These are phyloP conservation scores for Aeoliscus strigatus DNA, from an alignment of 2,797 vertebrate genomes.

Conservation along the genomic window DNA sequence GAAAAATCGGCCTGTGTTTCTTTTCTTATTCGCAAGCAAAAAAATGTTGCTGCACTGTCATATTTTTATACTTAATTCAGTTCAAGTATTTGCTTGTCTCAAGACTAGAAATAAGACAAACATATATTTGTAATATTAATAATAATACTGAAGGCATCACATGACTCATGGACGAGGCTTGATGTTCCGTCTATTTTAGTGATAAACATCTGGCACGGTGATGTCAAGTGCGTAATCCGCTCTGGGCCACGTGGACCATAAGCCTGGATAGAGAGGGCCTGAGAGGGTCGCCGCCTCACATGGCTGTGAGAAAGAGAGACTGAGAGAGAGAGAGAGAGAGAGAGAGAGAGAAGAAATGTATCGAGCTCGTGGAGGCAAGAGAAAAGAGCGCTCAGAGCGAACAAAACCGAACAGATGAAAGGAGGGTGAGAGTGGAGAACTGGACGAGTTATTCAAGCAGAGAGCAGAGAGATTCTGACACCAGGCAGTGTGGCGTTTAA, in stretches of 20 bases:
- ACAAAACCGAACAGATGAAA: conserved; percentile 45
- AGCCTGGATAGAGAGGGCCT: conserved; percentile 65
- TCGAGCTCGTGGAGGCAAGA: conserved; percentile 17
- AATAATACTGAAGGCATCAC: too few species aligned
- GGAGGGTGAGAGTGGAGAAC: conserved; percentile 30
- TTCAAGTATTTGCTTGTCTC: too few species aligned
- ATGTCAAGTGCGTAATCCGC: conserved; percentile 75
- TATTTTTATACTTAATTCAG: too few species aligned
- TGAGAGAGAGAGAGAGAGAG: background rate
- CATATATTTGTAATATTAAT: too few species aligned
- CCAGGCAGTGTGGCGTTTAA: too few species aligned
- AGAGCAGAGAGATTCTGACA: too few species aligned
- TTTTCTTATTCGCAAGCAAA: too few species aligned
- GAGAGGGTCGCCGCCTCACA: conserved; percentile 56
- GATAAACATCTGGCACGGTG: conserved; percentile 71
- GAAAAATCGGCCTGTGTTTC: too few species aligned
- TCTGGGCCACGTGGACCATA: conserved; percentile 67
- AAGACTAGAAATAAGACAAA: too few species aligned
- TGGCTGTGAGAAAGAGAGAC: conserved; percentile 30
- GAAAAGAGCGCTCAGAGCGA: conserved; percentile 34
- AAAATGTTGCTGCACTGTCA: too few species aligned
- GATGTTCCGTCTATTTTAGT: conserved; percentile 33
- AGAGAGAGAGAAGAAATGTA: conserved; percentile 29
- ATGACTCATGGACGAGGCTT: background rate
- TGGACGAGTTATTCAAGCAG: conserved; percentile 41